Conservation (phyloP, 2,113 vertebrate species). For the rat (Rattus norvegicus) region DNA sequence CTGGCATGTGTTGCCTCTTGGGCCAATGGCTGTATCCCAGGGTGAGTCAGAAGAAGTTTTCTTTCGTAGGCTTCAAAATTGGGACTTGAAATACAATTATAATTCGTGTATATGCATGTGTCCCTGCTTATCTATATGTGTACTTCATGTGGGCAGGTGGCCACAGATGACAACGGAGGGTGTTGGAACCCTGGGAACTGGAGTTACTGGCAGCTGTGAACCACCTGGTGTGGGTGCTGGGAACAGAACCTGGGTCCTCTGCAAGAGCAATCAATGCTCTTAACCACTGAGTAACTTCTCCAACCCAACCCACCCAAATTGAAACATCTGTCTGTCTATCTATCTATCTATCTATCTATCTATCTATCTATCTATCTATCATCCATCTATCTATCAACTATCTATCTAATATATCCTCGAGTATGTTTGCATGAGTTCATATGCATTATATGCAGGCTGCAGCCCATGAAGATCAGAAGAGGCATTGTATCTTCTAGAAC, state of each 20-base stretch:
- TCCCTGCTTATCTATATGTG: neutral
- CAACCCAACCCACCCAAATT: neutral
- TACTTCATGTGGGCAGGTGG: neutral
- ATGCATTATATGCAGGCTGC: neutral
- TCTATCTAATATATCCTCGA: neutral
- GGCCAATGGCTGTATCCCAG: neutral
- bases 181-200: neutral
- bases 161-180: neutral
- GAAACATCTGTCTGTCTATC: neutral
- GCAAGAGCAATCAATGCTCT: neutral
- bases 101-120: neutral
- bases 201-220: neutral
- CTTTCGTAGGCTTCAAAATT: constrained; percentile 25
- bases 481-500: neutral
- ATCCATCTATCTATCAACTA: too few species aligned
- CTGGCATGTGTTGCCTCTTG: neutral
- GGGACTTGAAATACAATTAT: neutral
- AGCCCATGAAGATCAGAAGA: neutral
- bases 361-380: too few species aligned
- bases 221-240: neutral
- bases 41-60: constrained; percentile 27
- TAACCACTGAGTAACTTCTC: neutral
- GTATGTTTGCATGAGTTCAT: neutral
- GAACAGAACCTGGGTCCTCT: neutral
- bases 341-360: too few species aligned